Evolutionary conservation across 1,140 invertebrate genomes (phyloP).

Genomic region (Apis cerana): DNA sequence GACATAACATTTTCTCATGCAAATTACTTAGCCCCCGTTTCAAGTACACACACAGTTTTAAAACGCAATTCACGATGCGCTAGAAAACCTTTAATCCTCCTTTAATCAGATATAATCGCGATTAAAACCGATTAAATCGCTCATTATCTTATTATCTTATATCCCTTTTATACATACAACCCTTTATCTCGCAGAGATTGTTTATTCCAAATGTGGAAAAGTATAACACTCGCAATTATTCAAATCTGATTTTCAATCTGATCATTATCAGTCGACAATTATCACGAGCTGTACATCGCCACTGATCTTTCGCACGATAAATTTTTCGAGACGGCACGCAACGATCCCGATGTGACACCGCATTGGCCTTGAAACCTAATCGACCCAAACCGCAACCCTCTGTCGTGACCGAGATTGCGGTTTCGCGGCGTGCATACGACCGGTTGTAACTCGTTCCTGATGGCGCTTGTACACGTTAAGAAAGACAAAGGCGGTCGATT

Average conservation of each 20-base stretch:
- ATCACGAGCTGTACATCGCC: too few relatives aligned
- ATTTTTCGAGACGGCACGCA: background rate
- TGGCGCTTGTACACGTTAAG: constrained; percentile 25
- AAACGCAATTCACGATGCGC: background rate
- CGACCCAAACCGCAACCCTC: constrained; percentile 35
- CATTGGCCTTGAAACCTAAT: constrained; percentile 46
- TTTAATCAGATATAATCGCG: background rate
- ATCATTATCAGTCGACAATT: background rate
- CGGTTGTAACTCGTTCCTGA: background rate
- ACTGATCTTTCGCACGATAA: background rate
- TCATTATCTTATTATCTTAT: background rate
- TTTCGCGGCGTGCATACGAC: constrained; percentile 32
- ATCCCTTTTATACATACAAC: background rate
- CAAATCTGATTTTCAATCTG: background rate
- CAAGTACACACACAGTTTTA: background rate
- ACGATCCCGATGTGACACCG: constrained; percentile 26
- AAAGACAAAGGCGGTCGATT: constrained; percentile 42
- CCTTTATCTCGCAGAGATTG: too few relatives aligned
- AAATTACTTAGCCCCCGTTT: background rate
- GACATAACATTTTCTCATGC: background rate
- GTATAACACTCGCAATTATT: background rate
- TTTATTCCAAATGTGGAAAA: too few relatives aligned
- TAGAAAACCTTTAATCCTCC: background rate
- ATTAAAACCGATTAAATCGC: background rate
- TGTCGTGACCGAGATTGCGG: constrained; percentile 46